Evolutionary conservation across 37 sponge, comb jelly and placozoan species (phyloP).

Genomic region (Ephydatia muelleri): DNA sequence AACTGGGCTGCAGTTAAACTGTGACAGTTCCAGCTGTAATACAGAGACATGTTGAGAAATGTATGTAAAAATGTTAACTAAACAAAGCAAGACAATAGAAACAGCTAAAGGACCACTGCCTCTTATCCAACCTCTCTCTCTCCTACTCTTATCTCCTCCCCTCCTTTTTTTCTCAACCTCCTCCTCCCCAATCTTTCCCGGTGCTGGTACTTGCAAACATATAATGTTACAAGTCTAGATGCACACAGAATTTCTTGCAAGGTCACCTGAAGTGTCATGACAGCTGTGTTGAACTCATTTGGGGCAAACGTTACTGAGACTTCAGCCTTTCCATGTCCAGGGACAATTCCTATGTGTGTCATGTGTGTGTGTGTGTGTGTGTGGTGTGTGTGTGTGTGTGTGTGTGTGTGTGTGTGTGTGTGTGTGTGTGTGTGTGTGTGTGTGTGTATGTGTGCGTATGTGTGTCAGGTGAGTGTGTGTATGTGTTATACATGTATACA

Average conservation of each 20-base stretch:
- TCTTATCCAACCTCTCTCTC: too few relatives aligned
- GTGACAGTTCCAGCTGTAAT: constrained; percentile 69
- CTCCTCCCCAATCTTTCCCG: too few relatives aligned
- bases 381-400: neutral
- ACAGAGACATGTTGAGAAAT: constrained; percentile 9
- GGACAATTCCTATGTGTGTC: constrained; percentile 56
- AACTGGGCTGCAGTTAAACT: constrained; percentile 72
- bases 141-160: too few relatives aligned
- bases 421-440: neutral
- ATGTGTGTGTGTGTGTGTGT: neutral
- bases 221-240: constrained; percentile 6
- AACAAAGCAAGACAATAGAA: too few relatives aligned
- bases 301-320: constrained; percentile 77
- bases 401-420: too few relatives aligned
- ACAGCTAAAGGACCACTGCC: too few relatives aligned
- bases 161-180: neutral
- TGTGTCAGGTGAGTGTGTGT: too few relatives aligned
- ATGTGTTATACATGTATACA: neutral
- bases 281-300: constrained; percentile 81
- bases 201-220: neutral
- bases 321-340: constrained; percentile 58
- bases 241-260: neutral
- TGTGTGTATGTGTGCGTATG: neutral
- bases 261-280: constrained; percentile 65
- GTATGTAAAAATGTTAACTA: too few relatives aligned